Base-by-base conservation (phyloP, 2,888 invertebrate genomes). In the Marronus borbonicus region DNA sequence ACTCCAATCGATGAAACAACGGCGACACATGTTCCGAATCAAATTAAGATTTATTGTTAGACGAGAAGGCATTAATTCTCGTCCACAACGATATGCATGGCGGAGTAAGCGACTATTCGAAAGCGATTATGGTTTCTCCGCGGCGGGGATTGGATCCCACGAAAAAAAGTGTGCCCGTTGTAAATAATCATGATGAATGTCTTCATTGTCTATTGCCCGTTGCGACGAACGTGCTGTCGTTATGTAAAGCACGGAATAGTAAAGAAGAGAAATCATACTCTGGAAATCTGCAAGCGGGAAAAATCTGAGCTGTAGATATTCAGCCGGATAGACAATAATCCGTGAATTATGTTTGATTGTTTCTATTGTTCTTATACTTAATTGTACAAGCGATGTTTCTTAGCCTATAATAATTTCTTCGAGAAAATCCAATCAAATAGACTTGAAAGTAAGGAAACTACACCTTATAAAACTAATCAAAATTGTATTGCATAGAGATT, bases 181-280 rank as follows among this genome's bases (percentile, higher is more conserved):
- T 62, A 62, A 62, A 62, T 28, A 62, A 62, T 62, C 62, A 28
- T 62, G 62, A 62, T 62, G 62, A 62, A 62, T 62, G 62, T 62
- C 62, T 62, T 62, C 31, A 62, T 62, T 62, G 62, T 62, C 62
- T 14, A 14, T 62, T 12, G 44, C 44, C 28, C 55, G 55, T 52
- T n/a, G 20, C 20, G n/a, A 2, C 7, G n/a, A 8, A 55, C 55
- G 17, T 44, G 44, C 8, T 44, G 44, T 12, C 44, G 31, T 62
- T 62, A 62, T 62, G 62, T 62, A 62, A 62, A 62, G 31, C 62
- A 12, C 20, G 8, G 28, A 24, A 62, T 31, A 3, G 8, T 8
- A 8, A 62, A 7, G 62, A 28, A 31, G 31, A 28, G 62, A 62
- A 62, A 62, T 55, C n/a, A 44, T 44, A 44, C 44, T 12, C 44